phyloP scores from a whole-genome alignment of 2,888 invertebrate species.

The Melinaea menophilus region DNA sequence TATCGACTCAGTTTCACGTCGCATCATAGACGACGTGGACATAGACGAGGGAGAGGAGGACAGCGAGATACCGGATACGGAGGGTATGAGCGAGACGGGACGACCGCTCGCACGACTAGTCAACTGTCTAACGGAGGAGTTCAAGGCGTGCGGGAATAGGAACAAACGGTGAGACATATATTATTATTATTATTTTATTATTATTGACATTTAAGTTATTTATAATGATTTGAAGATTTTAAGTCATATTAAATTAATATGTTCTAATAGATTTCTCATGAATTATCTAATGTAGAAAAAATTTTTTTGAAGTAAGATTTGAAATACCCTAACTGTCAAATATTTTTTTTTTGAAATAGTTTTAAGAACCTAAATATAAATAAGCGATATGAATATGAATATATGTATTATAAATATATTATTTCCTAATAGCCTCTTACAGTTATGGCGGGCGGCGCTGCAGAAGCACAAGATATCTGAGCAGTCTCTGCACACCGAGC shows the following conservation, averaged over 20 bases:
- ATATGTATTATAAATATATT: not conserved
- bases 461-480: slow-evolving; percentile 85
- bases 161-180: slow-evolving; percentile 51
- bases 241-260: no score
- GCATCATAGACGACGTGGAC: slow-evolving; percentile 81
- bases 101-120: slow-evolving; percentile 59
- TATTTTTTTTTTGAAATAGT: no score
- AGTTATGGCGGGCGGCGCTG: slow-evolving; percentile 89
- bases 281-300: no score
- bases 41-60: slow-evolving; percentile 56
- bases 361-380: no score
- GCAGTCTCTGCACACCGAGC: slow-evolving; percentile 78
- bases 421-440: slow-evolving; percentile 78
- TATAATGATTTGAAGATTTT: no score
- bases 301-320: no score
- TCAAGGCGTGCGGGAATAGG: slow-evolving; percentile 58
- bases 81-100: slow-evolving; percentile 55
- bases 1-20: slow-evolving; percentile 87
- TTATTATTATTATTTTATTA: no score
- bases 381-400: no score
- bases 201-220: no score
- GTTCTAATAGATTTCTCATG: no score
- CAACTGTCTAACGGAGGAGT: slow-evolving; percentile 58
- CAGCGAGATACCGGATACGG: slow-evolving; percentile 40
- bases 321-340: no score